Base-by-base conservation (phyloP, 2,797 vertebrate genomes). In the Enoplosus armatus region DNA sequence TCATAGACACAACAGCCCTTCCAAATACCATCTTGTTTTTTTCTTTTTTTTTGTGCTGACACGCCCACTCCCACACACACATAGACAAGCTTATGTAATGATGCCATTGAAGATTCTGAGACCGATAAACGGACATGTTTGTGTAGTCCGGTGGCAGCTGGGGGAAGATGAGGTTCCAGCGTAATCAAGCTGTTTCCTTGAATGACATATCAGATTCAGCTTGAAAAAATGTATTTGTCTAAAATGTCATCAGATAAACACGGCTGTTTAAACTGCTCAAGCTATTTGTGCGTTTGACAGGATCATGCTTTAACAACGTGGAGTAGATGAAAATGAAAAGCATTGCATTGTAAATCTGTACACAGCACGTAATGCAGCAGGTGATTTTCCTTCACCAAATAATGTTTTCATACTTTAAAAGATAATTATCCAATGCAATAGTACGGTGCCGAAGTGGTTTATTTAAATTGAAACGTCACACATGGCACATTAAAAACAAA, bases 81-180 rank as follows among this genome's bases (percentile, higher is more conserved):
- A 59, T 2, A 60, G 18, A 59, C 18, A n/a, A 29, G 61, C 70
- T 88, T 92, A 84, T 82, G 83, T 83, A 87, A 92, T 73, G 47
- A 83, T 75, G 65, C 51, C 69, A n/a, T n/a, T n/a, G 26, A 75
- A 75, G 82, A 92, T 85, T 84, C 71, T 75, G 67, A 72, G 65
- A 70, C 73, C 86, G 79, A 87, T 87, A 89, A 91, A 80, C 76
- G 69, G 59, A 77, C 78, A n/a, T 90, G 80, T 83, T 90, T 89
- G 84, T 79, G 60, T 91, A 84, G 83, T 89, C 64, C 83, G 59
- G 64, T 84, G 77, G 72, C 69, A 77, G 72, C 72, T 64, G 66
- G 43, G 51, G 24, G 41, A 71, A 66, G 61, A 71, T 50, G 50
- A 58, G 75, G 45, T 78, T 86, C 58, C 5, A 55, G 50, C 0